Evolutionary conservation across 2,797 vertebrate genomes (phyloP).

Genomic region (Adelosebastes latens): DNA sequence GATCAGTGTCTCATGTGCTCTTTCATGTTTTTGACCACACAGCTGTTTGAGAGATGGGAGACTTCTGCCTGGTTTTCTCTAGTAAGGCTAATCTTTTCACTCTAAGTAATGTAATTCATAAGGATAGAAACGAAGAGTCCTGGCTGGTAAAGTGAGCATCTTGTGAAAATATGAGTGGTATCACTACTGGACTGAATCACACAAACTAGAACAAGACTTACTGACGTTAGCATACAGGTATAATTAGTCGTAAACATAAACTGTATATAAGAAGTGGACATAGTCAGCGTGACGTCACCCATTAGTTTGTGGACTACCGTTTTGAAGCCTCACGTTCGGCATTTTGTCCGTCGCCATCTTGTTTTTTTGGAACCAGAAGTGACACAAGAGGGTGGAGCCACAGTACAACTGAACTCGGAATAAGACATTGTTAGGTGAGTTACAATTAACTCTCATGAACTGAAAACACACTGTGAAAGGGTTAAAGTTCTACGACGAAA

Average conservation of each 20-base stretch:
- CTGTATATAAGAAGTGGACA: too few species aligned
- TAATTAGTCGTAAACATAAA: background rate
- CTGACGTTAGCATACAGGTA: background rate
- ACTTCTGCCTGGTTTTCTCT: constrained; percentile 8
- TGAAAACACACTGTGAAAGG: too few species aligned
- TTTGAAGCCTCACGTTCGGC: fast-evolving
- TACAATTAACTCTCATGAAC: too few species aligned
- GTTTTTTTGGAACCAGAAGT: too few species aligned
- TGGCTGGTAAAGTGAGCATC: background rate
- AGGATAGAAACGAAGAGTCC: background rate
- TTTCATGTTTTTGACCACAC: constrained; percentile 67
- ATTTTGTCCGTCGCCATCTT: too few species aligned
- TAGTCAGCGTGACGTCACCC: too few species aligned
- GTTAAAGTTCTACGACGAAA: too few species aligned
- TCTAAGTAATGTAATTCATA: background rate
- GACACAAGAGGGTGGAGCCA: too few species aligned
- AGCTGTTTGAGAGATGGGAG: constrained; percentile 63
- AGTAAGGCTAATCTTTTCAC: background rate
- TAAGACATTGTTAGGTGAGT: too few species aligned
- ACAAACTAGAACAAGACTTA: background rate
- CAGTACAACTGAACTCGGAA: too few species aligned
- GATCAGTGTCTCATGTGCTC: constrained; percentile 52
- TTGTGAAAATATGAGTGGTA: background rate
- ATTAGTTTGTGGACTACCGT: too few species aligned
- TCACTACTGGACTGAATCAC: background rate